A percentile compares a stretch with the other conserved stretches of the same genome.
Conservation (phyloP, 2,113 vertebrate species). For the Dinomys branickii region DNA sequence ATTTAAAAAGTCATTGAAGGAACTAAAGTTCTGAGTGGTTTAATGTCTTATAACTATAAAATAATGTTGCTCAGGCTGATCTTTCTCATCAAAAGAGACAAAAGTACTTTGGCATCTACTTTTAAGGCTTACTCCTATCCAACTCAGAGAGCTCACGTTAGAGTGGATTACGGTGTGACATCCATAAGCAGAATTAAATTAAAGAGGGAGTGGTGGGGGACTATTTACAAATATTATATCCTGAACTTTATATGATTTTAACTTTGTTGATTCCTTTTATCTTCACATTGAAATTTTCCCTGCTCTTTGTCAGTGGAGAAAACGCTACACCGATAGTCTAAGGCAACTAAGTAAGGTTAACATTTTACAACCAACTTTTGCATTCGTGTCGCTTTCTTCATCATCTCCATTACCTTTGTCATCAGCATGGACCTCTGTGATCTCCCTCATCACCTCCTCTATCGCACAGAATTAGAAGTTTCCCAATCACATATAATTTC, state of each 20-base stretch:
- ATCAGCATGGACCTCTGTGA: neutral
- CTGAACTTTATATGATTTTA: neutral
- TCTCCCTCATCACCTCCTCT: neutral
- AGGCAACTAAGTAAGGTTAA: neutral
- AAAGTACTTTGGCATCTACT: neutral
- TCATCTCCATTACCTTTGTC: too few species aligned
- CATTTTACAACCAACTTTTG: neutral
- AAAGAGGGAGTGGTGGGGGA: neutral
- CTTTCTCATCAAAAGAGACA: conserved; percentile 38
- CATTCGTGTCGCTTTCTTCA: neutral
- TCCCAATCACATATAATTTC: neutral
- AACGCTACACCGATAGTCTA: neutral
- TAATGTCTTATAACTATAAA: conserved; percentile 57
- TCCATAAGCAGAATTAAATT: neutral
- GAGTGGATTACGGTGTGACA: neutral
- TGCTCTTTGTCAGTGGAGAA: neutral
- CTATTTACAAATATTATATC: neutral
- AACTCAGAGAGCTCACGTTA: neutral
- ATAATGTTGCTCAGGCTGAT: conserved; percentile 32
- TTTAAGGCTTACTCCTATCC: neutral
- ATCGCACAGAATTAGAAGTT: neutral
- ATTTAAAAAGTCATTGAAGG: conserved; percentile 56
- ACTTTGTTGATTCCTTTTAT: neutral
- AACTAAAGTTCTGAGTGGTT: conserved; percentile 57
- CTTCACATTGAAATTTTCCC: neutral